Evolutionary conservation across 2,888 invertebrate species (phyloP), one percentile per base, ranked within the genome.

Genomic region (Kryphioiulus occultus): DNA sequence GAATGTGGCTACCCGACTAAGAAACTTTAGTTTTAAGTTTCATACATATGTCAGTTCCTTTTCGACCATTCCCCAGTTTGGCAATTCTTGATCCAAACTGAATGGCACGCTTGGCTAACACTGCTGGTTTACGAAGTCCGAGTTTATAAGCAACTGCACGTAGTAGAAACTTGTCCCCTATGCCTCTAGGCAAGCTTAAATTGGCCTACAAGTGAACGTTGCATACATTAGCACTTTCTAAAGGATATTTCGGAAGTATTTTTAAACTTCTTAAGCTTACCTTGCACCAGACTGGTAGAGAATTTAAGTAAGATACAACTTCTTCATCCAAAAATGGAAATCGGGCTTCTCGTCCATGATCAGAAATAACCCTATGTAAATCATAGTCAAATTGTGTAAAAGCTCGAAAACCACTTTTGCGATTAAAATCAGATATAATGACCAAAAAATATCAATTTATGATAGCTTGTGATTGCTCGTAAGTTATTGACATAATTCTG

Each of bases 61-160:
- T 97, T 85, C 95, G 94, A 92, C 97, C 96, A 7, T 98, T 92
- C 89, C 93, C 94, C 89, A 93, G 89, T 89, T 94, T 94, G 5
- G 94, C 99, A 91, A 99, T 98, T 91, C 97, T 94, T 0, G 98
- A 97, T 17, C 99, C 99, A 93, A 99, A 99, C 92, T 99, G 99
- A 90, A 99, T 94, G 0, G 99, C 99, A 91, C 98, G 93, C 92
- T 99, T 99, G 83, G 96, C 97, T 86, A 97, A 94, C 5, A 95
- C 94, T 9, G 90, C 82, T 7, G 95, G 94, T 87, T 93, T 92
- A 89, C 91, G 91, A 59, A 96, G 92, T 0, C 96, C 96, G 59
- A 96, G 91, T 89, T 94, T 92, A 83, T 93, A 93, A 0, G 96
- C 97, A 87, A 95, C 93, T 30, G 92, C 88, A 90, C 99, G 94